These are phyloP conservation scores for Pegoplata infirma DNA, from an alignment of 2,888 invertebrate genomes.

Conservation along the genomic window DNA sequence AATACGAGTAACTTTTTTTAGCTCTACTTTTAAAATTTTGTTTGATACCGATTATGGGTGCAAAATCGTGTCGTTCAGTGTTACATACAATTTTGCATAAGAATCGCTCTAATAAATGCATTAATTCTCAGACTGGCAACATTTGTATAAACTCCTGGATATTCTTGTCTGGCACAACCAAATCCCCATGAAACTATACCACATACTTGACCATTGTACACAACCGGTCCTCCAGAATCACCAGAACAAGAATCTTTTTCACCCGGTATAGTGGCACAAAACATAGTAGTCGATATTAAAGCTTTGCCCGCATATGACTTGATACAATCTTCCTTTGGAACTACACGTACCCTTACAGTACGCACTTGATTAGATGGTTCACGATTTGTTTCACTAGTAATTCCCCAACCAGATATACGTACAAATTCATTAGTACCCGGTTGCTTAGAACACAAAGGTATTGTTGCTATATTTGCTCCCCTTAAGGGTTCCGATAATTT, in stretches of 20 bases:
- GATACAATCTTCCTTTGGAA: constrained; percentile 66
- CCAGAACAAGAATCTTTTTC: constrained; percentile 74
- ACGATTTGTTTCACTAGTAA: constrained; percentile 65
- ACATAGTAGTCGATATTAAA: constrained; percentile 71
- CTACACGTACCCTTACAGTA: constrained; percentile 67
- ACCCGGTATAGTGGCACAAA: constrained; percentile 72
- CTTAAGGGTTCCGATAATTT: constrained; percentile 58
- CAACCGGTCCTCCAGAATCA: constrained; percentile 76
- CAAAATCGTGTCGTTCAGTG: too few relatives aligned
- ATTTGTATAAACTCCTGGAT: constrained; percentile 72
- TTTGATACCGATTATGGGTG: too few relatives aligned
- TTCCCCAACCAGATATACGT: constrained; percentile 73
- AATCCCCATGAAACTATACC: constrained; percentile 84
- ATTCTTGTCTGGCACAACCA: constrained; percentile 70
- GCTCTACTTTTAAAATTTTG: too few relatives aligned
- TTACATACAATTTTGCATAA: constrained; percentile 61
- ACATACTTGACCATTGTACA: constrained; percentile 74
- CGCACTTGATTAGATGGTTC: constrained; percentile 69
- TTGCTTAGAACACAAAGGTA: constrained; percentile 64
- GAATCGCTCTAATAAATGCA: constrained; percentile 65
- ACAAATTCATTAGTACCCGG: constrained; percentile 66
- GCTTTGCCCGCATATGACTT: constrained; percentile 65
- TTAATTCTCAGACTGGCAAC: constrained; percentile 64
- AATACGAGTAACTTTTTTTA: too few relatives aligned
- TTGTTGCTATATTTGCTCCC: constrained; percentile 65